phyloP scores from a whole-genome alignment of 2,797 vertebrate genomes.

The Sternarchorhynchus goeldii region DNA sequence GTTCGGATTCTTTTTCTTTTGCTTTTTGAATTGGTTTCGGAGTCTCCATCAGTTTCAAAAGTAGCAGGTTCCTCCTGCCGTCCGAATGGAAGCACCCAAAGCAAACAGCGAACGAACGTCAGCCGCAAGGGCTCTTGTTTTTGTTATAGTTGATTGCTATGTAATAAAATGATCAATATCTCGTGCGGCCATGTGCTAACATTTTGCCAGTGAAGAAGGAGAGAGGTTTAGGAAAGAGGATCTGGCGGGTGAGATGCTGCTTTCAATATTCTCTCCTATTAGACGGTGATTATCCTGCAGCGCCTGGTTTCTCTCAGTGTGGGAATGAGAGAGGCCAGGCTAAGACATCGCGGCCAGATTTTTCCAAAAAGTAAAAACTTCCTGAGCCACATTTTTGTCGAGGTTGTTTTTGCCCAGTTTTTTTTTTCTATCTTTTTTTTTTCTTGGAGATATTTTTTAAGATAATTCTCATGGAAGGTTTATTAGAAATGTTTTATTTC shows the following conservation, averaged over 20 bases:
- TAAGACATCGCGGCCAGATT: conserved; percentile 66
- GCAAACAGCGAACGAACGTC: conserved; percentile 54
- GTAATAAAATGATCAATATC: conserved; percentile 68
- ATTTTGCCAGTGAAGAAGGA: conserved; percentile 64
- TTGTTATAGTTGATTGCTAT: conserved; percentile 68
- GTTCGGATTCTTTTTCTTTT: conserved; percentile 5
- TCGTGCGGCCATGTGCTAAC: conserved; percentile 70
- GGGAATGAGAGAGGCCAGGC: conserved; percentile 69
- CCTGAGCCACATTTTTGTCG: conserved; percentile 66
- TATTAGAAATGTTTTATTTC: too few species aligned
- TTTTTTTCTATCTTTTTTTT: not conserved
- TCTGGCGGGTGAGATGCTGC: conserved; percentile 70
- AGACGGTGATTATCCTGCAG: conserved; percentile 77
- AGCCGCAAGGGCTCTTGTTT: conserved; percentile 56
- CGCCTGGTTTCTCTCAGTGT: conserved; percentile 79
- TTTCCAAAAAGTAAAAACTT: conserved; percentile 73
- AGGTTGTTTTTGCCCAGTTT: conserved; percentile 1
- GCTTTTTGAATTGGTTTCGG: conserved; percentile 27
- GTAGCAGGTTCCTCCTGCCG: not conserved
- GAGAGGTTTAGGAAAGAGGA: conserved; percentile 61
- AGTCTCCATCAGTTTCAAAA: conserved; percentile 23
- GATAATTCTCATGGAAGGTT: too few species aligned
- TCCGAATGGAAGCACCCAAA: conserved; percentile 55
- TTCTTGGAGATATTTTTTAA: not conserved
- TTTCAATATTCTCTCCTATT: conserved; percentile 82